Evolutionary conservation across 2,888 invertebrate genomes (phyloP).

Genomic region (Liopterus haemorrhoidalis): DNA sequence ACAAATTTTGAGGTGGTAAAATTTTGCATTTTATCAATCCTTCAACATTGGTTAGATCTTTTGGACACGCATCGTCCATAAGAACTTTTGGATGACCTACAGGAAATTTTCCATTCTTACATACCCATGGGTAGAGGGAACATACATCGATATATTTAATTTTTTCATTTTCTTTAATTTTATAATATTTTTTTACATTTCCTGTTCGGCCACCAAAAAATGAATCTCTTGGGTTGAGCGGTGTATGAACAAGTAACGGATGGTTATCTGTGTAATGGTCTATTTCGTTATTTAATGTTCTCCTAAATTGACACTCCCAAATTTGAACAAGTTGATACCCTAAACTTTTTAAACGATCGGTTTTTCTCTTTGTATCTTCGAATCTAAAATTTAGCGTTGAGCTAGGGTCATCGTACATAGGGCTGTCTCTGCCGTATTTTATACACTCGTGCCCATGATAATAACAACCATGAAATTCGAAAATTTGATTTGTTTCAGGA

Average conservation of each 20-base stretch:
- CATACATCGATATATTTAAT: constrained; percentile 34
- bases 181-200: constrained; percentile 28
- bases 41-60: no score
- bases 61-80: constrained; percentile 12
- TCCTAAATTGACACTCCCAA: constrained; percentile 12
- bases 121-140: constrained; percentile 35
- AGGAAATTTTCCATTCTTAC: constrained; percentile 34
- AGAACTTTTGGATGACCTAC: constrained; percentile 34
- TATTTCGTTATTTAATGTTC: background rate
- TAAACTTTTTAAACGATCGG: constrained; percentile 1
- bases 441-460: constrained; percentile 9
- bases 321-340: constrained; percentile 1
- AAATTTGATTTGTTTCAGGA: background rate
- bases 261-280: background rate
- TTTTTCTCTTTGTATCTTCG: constrained; percentile 5
- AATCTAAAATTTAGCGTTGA: constrained; percentile 4
- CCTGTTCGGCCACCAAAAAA: constrained; percentile 35
- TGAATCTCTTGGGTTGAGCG: constrained; percentile 30
- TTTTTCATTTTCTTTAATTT: constrained; percentile 27
- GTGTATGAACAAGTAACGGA: background rate
- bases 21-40: constrained; percentile 6
- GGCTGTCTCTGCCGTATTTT: constrained; percentile 2
- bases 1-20: background rate
- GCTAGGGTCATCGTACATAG: constrained; percentile 2
- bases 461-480: constrained; percentile 10